Base-by-base conservation (phyloP, 2,888 invertebrate species). In the Merodon equestris region DNA sequence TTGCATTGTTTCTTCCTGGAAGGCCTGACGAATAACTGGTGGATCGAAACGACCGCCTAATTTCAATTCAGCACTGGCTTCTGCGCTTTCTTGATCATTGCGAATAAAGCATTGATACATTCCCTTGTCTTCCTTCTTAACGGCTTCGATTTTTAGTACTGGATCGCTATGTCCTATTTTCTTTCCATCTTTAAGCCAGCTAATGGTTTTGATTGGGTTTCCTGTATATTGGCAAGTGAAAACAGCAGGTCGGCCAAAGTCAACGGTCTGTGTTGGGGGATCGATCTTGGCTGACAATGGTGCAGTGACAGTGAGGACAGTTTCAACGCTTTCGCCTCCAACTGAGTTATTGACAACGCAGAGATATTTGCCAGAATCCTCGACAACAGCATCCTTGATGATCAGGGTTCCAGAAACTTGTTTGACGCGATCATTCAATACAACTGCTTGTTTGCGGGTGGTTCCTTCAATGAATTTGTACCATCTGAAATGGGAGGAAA, bases 21-120 rank as follows among this genome's bases (percentile, higher is more conserved):
- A 97, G 72, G 95, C 94, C 86, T 95, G 95, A 53, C 95, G 92
- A 84, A 97, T 95, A 86, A 94, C 94, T 2, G 97, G 97, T 81
- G 96, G 96, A 88, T 97, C 96, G 85, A 96, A 96, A 90, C 96
- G 91, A 88, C 97, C 97, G 85, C 97, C 98, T 71, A 98, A 92
- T 90, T 96, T 96, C 63, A 98, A 90, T 91, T 97, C 97, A 56
- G 95, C 96, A 64, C 95, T 96, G 1, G 96, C 96, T 86, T 97
- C 97, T 0, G 97, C 96, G 85, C 96, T 96, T 88, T 97, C 97
- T 86, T 96, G 95, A 84, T 96, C 97, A 86, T 97, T 97, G 66
- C 96, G 91, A 57, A 97, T 95, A 86, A 97, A 96, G 87, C 98
- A 98, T 87, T 98, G 98, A 88, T 97, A 98, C 97, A 97, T 97